Evolutionary conservation across 1,140 invertebrate genomes (phyloP), one percentile per base, ranked within the genome.

Genomic region (Anastrepha ludens): DNA sequence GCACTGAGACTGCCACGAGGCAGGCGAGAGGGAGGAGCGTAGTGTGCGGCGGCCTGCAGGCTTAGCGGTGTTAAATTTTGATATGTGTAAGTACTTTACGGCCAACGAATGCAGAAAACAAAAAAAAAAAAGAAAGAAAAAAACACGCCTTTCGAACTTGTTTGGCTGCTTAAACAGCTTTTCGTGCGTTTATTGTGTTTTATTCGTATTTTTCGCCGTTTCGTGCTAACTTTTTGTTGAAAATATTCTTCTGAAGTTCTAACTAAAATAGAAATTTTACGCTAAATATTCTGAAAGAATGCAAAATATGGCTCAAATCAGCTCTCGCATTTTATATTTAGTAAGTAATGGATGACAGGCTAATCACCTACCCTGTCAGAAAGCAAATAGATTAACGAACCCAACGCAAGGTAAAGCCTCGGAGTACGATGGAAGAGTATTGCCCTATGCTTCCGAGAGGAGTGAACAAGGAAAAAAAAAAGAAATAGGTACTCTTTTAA

Each of bases 41-140:
- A 58, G 74, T 20, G 17, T 9, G 17, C 9, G 4, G 29, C 29
- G 1, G 44, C 13, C 7, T 67, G 29, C 39, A 67, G 41, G 41
- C 67, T 74, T 81, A n/a, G 74, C 17, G 50, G 74, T 55, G 17
- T 29, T 81, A 47, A 55, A 81, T 81, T 55, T 81, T 81, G 44
- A 50, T 50, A 81, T 5, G 70, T 41, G 13, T 81, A 81, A 58
- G 17, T 15, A 47, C 7, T 55, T 81, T 55, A 29, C n/a, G 5
- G 15, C 74, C 44, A 55, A 55, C 6, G n/a, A 81, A 58, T 81
- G 17, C 15, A 74, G 39, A 74, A 81, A 67, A 7, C 41, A 2
- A 67, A 6, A 1, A 39, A 67, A 39, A 39, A 29, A 67, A 2
- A 67, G 0, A 1, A 39, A 67, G 6, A 39, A 29, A 67, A 67